Conservation (phyloP, 2,888 invertebrate genomes). For the Melieria crassipennis region DNA sequence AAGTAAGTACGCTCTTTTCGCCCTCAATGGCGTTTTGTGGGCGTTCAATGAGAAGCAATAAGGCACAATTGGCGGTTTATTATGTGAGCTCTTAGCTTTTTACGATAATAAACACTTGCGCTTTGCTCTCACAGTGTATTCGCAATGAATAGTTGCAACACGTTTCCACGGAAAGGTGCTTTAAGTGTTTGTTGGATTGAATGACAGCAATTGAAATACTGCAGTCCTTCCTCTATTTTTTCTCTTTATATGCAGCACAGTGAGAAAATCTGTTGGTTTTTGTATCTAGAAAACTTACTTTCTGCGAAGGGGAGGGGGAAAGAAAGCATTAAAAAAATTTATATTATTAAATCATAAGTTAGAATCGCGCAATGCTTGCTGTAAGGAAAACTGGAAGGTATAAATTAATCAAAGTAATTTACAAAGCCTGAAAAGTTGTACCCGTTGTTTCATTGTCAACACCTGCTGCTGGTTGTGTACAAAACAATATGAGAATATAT, state of each 20-base stretch:
- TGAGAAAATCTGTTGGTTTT: conserved; percentile 15
- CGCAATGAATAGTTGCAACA: not conserved
- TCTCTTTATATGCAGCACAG: not conserved
- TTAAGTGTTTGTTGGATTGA: conserved; percentile 14
- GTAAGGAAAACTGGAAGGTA: not conserved
- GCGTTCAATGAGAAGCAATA: conserved; percentile 34
- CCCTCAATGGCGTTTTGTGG: not conserved
- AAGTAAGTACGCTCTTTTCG: conserved; percentile 35
- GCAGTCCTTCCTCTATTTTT: not conserved
- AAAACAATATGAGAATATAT: too few relatives aligned
- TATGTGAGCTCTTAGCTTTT: conserved; percentile 58
- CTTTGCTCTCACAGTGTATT: conserved; percentile 20
- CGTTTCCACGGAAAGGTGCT: conserved; percentile 13
- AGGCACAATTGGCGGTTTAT: conserved; percentile 55
- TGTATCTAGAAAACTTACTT: conserved; percentile 36
- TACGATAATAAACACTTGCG: conserved; percentile 62
- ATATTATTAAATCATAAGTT: not conserved
- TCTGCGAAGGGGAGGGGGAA: conserved; percentile 33
- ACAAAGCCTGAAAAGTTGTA: conserved; percentile 6
- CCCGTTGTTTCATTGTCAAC: not conserved
- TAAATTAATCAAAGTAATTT: not conserved
- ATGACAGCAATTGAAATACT: conserved; percentile 1
- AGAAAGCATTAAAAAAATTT: conserved; percentile 15
- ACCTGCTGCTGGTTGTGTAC: not conserved
- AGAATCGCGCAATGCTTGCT: too few relatives aligned